Conservation (phyloP, 2,113 vertebrate species). For the Plectropomus leopardus region DNA sequence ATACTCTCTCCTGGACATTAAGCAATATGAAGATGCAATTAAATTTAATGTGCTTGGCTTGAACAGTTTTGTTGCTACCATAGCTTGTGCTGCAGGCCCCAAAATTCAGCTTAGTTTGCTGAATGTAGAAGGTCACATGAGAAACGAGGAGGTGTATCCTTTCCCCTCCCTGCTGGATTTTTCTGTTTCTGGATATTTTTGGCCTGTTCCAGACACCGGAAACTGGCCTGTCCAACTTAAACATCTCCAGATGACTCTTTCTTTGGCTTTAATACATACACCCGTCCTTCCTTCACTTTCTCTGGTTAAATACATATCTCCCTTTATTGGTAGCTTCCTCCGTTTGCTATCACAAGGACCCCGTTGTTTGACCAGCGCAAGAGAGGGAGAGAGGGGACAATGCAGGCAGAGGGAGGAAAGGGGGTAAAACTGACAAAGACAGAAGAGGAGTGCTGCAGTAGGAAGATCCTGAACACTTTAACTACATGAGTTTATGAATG, state of each 20-base stretch:
- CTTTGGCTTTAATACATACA: constrained; percentile 67
- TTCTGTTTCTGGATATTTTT: constrained; percentile 81
- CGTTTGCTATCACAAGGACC: constrained; percentile 70
- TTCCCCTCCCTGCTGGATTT: constrained; percentile 63
- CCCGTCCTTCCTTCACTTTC: constrained; percentile 44
- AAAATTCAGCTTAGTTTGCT: constrained; percentile 59
- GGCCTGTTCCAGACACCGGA: constrained; percentile 82
- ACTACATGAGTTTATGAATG: constrained; percentile 36
- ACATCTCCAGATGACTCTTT: constrained; percentile 85
- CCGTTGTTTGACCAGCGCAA: constrained; percentile 64
- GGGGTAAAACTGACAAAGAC: constrained; percentile 28
- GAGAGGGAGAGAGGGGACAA: constrained; percentile 24
- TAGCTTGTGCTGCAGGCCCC: constrained; percentile 7
- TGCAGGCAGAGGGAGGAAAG: constrained; percentile 4
- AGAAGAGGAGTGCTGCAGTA: background rate
- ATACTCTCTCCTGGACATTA: constrained; percentile 26
- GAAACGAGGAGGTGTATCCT: constrained; percentile 63
- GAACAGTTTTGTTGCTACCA: constrained; percentile 18
- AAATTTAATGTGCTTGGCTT: constrained; percentile 44
- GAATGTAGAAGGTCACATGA: constrained; percentile 67
- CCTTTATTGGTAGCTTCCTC: constrained; percentile 78
- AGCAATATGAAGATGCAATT: constrained; percentile 36
- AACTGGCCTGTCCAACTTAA: constrained; percentile 84
- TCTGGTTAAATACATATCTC: constrained; percentile 66
- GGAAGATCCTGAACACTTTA: constrained; percentile 41